phyloP scores from a whole-genome alignment of 2,113 vertebrate genomes.

The Gavialis gangeticus region DNA sequence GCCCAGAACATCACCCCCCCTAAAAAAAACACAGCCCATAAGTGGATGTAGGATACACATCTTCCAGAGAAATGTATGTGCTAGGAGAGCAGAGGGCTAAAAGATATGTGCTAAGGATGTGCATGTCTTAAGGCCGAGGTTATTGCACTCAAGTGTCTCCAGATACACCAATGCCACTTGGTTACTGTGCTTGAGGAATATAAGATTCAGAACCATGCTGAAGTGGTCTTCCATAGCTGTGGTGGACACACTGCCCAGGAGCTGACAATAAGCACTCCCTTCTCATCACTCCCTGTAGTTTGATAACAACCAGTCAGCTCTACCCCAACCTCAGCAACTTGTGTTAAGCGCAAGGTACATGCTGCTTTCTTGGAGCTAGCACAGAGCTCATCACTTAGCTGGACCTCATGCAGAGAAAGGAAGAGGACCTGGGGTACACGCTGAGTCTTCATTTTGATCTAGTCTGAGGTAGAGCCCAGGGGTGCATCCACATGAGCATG shows the following conservation, averaged over 20 bases:
- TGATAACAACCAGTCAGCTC: not conserved
- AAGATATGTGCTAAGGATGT: not conserved
- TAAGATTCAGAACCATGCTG: not conserved
- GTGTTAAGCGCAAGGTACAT: not conserved
- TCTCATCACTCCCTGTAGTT: rapidly evolving
- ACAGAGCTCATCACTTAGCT: rapidly evolving
- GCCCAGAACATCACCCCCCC: not conserved
- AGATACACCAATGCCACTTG: not conserved
- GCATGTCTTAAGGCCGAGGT: not conserved
- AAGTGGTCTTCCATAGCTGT: rapidly evolving
- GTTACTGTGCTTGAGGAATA: rapidly evolving
- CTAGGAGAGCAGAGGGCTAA: not conserved
- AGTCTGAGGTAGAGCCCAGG: too few species aligned
- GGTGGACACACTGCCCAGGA: rapidly evolving
- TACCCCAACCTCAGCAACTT: not conserved
- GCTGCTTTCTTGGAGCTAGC: not conserved
- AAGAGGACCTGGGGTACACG: not conserved
- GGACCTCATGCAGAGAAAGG: rapidly evolving
- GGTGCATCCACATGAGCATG: too few species aligned
- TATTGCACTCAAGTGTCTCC: not conserved
- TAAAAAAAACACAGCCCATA: rapidly evolving
- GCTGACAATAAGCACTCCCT: rapidly evolving
- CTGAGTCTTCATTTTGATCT: too few species aligned
- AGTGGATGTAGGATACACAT: too few species aligned
- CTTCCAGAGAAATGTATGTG: not conserved